These are phyloP conservation scores for Aplocera efformata DNA, from an alignment of 2,888 invertebrate species.

Conservation along the genomic window DNA sequence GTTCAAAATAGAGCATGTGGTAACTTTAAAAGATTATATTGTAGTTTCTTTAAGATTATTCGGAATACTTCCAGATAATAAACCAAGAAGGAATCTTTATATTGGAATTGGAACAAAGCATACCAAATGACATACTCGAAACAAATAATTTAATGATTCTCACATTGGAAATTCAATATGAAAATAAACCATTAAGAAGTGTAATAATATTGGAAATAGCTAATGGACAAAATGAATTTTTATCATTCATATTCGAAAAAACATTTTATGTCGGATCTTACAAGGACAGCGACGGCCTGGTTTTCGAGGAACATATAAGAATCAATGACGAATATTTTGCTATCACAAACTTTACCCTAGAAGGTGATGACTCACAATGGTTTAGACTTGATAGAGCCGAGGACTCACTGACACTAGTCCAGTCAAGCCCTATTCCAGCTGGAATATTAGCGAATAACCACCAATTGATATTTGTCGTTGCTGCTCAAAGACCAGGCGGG, in stretches of 20 bases:
- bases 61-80: constrained; percentile 33
- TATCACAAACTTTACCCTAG: constrained; percentile 17
- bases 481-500: constrained; percentile 22
- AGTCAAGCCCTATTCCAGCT: constrained; percentile 28
- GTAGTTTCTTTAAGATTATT: constrained; percentile 37
- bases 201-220: constrained; percentile 19
- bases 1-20: neutral
- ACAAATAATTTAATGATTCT: constrained; percentile 32
- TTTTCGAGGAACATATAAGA: constrained; percentile 18
- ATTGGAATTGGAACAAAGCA: constrained; percentile 20
- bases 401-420: constrained; percentile 21
- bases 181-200: constrained; percentile 16
- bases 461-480: constrained; percentile 30
- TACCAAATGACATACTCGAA: constrained; percentile 26
- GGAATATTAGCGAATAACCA: constrained; percentile 25
- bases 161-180: constrained; percentile 27
- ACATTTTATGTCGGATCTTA: constrained; percentile 24
- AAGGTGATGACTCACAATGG: constrained; percentile 24
- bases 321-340: constrained; percentile 18
- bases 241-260: constrained; percentile 16
- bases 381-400: constrained; percentile 16
- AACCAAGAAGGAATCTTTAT: constrained; percentile 24
- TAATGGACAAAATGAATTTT: neutral
- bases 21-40: constrained; percentile 1
- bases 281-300: constrained; percentile 12